phyloP scores from a whole-genome alignment of 1,140 invertebrate genomes.

The Dufourea novaeangliae region DNA sequence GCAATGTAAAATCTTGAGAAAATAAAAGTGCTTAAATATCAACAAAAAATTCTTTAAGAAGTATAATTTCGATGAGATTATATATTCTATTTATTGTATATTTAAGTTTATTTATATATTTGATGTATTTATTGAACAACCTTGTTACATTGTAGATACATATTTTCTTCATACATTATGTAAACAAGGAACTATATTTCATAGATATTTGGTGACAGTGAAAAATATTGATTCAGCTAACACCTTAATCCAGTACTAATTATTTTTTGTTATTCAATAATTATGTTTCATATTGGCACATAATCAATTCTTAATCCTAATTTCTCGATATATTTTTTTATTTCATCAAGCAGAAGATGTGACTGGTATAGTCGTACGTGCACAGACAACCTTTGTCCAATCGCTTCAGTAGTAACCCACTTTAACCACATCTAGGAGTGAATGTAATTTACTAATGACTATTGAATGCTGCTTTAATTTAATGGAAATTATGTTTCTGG shows the following conservation, averaged over 20 bases:
- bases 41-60: not conserved
- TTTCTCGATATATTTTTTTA: conserved; percentile 56
- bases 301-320: conserved; percentile 51
- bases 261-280: conserved; percentile 1
- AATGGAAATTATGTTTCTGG: conserved; percentile 3
- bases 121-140: conserved; percentile 22
- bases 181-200: not conserved
- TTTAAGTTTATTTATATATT: conserved; percentile 24
- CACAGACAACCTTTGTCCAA: conserved; percentile 68
- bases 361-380: conserved; percentile 68
- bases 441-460: conserved; percentile 20
- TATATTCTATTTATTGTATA: not conserved
- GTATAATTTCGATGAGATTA: not conserved
- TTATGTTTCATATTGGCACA: conserved; percentile 17
- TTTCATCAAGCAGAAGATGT: conserved; percentile 69
- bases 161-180: conserved; percentile 13
- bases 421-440: conserved; percentile 36
- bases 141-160: conserved; percentile 9
- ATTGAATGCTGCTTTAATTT: conserved; percentile 4
- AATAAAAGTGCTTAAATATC: not conserved
- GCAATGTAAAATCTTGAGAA: not conserved
- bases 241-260: not conserved
- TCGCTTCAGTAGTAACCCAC: conserved; percentile 56
- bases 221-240: not conserved
- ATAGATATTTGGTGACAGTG: not conserved